A percentile compares a stretch with the other conserved stretches of the same genome.
These are phyloP conservation scores for Megalurothrips usitatus DNA, from an alignment of 2,888 invertebrate species.

Conservation along the genomic window DNA sequence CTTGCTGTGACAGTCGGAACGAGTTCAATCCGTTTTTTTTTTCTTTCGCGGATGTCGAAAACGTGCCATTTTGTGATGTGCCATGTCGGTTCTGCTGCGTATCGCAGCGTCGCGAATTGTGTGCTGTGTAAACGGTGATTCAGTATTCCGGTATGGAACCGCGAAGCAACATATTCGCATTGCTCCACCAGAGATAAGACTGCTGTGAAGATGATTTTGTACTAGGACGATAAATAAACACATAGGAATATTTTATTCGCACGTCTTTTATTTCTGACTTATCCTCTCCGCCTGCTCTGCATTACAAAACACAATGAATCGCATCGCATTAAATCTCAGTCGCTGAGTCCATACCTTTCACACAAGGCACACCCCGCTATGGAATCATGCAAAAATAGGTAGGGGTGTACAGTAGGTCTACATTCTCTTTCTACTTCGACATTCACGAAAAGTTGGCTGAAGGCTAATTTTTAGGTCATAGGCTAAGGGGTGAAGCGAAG, in stretches of 20 bases:
- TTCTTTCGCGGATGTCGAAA: not conserved
- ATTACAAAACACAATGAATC: not conserved
- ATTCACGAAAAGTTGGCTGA: too few relatives aligned
- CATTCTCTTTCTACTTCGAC: too few relatives aligned
- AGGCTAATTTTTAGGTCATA: too few relatives aligned
- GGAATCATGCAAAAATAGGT: not conserved
- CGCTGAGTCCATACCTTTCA: not conserved
- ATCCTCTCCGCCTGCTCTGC: too few relatives aligned
- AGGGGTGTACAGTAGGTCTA: not conserved
- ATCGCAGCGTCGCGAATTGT: too few relatives aligned
- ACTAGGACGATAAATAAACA: not conserved
- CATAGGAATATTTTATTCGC: not conserved
- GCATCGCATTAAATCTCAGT: not conserved
- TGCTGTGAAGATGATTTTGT: not conserved
- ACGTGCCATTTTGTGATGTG: not conserved
- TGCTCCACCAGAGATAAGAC: not conserved
- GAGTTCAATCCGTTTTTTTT: not conserved
- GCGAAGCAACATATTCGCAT: too few relatives aligned
- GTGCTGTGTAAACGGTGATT: too few relatives aligned
- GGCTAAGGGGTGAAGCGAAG: too few relatives aligned
- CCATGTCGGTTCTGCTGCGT: too few relatives aligned
- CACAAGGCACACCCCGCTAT: not conserved
- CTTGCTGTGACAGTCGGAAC: not conserved
- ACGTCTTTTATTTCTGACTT: too few relatives aligned
- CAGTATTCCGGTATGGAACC: too few relatives aligned